Percentiles rank a stretch among this genome's conserved stretches.
These are phyloP conservation scores for Caenorhabditis plicata DNA, from an alignment of 2,888 invertebrate species.

Conservation along the genomic window DNA sequence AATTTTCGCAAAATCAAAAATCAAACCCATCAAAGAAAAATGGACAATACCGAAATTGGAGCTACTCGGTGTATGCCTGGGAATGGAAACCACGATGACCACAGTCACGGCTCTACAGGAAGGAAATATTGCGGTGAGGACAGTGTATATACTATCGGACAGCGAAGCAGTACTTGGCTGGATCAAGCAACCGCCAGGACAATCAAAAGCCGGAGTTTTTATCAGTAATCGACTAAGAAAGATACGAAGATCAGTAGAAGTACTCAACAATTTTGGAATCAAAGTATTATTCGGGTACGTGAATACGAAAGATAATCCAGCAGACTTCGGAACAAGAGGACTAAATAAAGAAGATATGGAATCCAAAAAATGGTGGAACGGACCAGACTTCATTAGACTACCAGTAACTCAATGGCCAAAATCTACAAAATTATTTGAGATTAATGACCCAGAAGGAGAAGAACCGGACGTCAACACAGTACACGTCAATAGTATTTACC, in stretches of 20 bases:
- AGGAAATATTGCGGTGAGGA: background rate
- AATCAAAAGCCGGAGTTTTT: background rate
- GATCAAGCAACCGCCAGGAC: background rate
- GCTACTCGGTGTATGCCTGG: no score
- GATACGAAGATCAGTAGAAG: background rate
- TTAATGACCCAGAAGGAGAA: no score
- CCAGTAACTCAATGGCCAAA: background rate
- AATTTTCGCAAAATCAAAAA: background rate
- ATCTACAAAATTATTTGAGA: no score
- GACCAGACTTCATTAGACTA: constrained; percentile 25
- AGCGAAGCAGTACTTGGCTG: background rate
- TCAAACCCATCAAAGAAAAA: constrained; percentile 1
- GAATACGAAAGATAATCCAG: constrained; percentile 49
- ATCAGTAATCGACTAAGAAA: background rate
- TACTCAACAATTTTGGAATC: background rate
- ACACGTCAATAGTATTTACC: no score
- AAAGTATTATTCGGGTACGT: constrained; percentile 45
- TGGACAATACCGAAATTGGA: constrained; percentile 18
- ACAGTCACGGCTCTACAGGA: constrained; percentile 6
- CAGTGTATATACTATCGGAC: background rate
- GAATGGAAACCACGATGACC: no score
- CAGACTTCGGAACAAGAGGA: constrained; percentile 54
- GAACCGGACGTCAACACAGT: no score
- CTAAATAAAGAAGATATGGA: constrained; percentile 11
- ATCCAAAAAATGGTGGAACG: constrained; percentile 44